Percentiles rank a stretch among this genome's conserved stretches.
phyloP scores from a whole-genome alignment of 2,888 invertebrate genomes.

The Megaustenia siamemsis region DNA sequence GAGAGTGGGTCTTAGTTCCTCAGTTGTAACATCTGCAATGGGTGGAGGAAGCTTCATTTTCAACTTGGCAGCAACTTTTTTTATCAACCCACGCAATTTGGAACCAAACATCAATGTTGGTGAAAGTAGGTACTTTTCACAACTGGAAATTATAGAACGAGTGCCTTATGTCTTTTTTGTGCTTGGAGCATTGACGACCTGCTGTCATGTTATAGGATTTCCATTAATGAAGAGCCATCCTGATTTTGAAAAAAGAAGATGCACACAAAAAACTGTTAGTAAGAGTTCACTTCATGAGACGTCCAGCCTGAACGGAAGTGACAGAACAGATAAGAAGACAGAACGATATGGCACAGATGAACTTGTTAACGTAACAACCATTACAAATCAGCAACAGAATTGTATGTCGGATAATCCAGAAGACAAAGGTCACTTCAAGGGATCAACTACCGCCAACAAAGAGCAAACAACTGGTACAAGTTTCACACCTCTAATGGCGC shows the following conservation, averaged over 20 bases:
- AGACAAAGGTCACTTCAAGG: not conserved
- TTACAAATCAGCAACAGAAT: not conserved
- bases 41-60: slow-evolving; percentile 19
- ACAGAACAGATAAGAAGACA: not conserved
- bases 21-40: not conserved
- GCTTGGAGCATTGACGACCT: not conserved
- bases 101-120: slow-evolving; percentile 5
- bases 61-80: slow-evolving; percentile 6
- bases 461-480: not conserved
- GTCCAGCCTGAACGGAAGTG: not conserved
- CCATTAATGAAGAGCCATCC: slow-evolving; percentile 17
- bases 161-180: slow-evolving; percentile 25
- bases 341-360: not conserved
- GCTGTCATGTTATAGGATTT: not conserved
- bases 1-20: not conserved
- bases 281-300: not conserved
- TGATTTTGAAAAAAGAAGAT: not conserved
- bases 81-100: slow-evolving; percentile 10
- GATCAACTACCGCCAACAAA: not conserved
- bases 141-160: not conserved
- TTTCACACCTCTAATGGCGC: not conserved
- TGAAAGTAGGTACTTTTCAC: slow-evolving; percentile 13
- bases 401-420: not conserved
- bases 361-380: not conserved
- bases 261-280: not conserved